phyloP scores from a whole-genome alignment of 1,140 invertebrate species.

The Ephestia elutella region DNA sequence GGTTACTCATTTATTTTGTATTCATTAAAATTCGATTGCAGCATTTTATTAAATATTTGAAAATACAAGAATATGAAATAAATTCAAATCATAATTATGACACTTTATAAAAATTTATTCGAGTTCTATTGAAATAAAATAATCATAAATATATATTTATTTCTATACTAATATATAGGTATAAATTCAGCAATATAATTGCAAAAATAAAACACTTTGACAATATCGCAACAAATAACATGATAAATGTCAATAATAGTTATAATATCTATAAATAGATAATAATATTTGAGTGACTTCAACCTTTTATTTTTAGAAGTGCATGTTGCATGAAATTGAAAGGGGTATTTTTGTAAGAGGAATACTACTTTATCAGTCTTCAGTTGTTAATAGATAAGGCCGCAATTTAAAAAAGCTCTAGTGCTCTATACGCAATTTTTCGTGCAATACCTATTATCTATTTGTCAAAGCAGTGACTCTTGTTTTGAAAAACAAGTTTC shows the following conservation, averaged over 20 bases:
- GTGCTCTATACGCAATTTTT: neutral
- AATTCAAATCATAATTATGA: neutral
- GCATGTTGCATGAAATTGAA: neutral
- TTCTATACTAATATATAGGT: neutral
- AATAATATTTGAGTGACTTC: conserved; percentile 1
- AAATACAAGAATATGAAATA: neutral
- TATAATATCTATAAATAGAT: conserved; percentile 1
- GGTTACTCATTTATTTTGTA: no score
- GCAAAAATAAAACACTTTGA: conserved; percentile 1
- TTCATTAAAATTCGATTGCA: no score
- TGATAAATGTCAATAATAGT: conserved; percentile 3
- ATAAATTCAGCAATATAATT: neutral
- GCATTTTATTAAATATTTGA: no score
- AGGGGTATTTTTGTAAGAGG: neutral
- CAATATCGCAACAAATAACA: conserved; percentile 3
- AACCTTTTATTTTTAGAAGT: neutral
- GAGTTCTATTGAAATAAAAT: no score
- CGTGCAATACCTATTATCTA: neutral
- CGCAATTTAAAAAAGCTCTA: neutral
- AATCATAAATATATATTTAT: neutral
- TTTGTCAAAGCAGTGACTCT: no score
- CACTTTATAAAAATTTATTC: neutral
- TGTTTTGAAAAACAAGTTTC: no score
- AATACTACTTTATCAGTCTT: conserved; percentile 2
- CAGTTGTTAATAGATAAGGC: neutral